Percentiles rank a stretch among this genome's conserved stretches.
Evolutionary conservation across 2,113 vertebrate genomes (phyloP).

Genomic region (Atherinomorus stipes): DNA sequence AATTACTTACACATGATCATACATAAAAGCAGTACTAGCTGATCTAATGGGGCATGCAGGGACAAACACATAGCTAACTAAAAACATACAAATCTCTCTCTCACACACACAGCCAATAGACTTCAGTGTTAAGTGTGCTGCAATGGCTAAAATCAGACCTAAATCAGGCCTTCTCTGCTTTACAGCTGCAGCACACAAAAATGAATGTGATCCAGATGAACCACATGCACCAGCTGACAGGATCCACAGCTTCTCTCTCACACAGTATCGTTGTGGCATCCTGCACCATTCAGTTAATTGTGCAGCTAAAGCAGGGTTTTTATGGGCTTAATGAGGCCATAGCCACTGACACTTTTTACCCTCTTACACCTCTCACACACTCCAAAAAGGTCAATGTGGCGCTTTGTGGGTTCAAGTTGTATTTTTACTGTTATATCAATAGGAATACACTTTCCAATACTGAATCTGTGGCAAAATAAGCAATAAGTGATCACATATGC

Average conservation of each 20-base stretch:
- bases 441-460: no score
- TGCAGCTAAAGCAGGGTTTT: conserved; percentile 27
- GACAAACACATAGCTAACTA: neutral
- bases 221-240: neutral
- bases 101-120: neutral
- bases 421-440: no score
- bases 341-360: conserved; percentile 33
- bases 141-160: conserved; percentile 4
- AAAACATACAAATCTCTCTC: neutral
- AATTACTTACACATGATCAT: conserved; percentile 16
- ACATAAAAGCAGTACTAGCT: conserved; percentile 18
- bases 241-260: conserved; percentile 4
- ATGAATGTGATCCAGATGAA: conserved; percentile 18
- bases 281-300: conserved; percentile 27
- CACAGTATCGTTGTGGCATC: conserved; percentile 23
- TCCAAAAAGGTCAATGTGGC: neutral
- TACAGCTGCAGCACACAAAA: conserved; percentile 21
- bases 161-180: conserved; percentile 24
- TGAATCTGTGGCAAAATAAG: conserved; percentile 5
- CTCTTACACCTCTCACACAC: conserved; percentile 4
- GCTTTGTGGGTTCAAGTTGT: no score
- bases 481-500: neutral
- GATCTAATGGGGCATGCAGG: conserved; percentile 13
- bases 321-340: conserved; percentile 8
- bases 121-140: neutral